phyloP scores from a whole-genome alignment of 2,888 invertebrate species.

The Stenolophus ochropezus region DNA sequence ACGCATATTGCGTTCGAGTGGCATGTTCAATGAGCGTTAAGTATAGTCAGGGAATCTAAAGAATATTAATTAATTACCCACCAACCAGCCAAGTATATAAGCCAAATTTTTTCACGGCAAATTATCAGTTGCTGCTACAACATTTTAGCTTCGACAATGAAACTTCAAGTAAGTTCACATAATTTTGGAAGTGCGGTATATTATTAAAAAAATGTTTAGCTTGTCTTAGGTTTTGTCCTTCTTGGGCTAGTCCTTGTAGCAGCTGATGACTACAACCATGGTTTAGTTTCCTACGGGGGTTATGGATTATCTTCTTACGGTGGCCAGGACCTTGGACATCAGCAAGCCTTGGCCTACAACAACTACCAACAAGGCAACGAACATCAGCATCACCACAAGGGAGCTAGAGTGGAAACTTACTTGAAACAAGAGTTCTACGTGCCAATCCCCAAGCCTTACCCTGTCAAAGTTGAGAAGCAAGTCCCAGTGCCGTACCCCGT shows the following conservation, averaged over 20 bases:
- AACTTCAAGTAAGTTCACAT: conserved; percentile 34
- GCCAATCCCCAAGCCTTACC: conserved; percentile 80
- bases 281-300: not conserved
- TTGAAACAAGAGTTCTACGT: conserved; percentile 37
- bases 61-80: conserved; percentile 39
- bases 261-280: conserved; percentile 17
- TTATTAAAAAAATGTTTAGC: conserved; percentile 8
- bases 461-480: conserved; percentile 72
- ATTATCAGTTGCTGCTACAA: conserved; percentile 39
- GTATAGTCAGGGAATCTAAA: conserved; percentile 10
- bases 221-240: conserved; percentile 51
- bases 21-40: conserved; percentile 40
- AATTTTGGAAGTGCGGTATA: not conserved
- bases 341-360: not conserved
- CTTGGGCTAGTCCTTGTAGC: conserved; percentile 40
- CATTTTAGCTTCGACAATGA: conserved; percentile 27
- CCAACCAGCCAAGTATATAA: conserved; percentile 17
- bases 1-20: conserved; percentile 33
- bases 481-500: conserved; percentile 70
- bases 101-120: not conserved
- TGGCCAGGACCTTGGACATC: not conserved
- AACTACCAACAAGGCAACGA: not conserved
- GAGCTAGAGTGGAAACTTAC: conserved; percentile 43
- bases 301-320: not conserved
- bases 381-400: conserved; percentile 25